Conservation (phyloP, 2,888 invertebrate genomes). For the Rhagium mordax region DNA sequence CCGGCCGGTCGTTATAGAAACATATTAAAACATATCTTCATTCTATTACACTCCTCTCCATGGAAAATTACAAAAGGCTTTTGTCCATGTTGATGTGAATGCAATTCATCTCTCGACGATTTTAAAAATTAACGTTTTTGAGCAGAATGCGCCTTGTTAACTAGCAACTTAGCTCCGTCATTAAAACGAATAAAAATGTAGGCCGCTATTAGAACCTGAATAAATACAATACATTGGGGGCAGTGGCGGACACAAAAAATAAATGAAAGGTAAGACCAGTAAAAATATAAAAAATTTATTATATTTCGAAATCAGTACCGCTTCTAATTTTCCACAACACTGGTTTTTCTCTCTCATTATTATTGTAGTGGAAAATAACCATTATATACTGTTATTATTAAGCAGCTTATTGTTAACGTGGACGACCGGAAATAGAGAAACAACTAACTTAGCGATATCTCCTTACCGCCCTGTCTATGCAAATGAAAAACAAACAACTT, state of each 20-base stretch:
- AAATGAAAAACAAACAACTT: constrained; percentile 28
- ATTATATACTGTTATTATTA: too few relatives aligned
- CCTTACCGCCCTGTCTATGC: constrained; percentile 21
- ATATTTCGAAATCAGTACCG: too few relatives aligned
- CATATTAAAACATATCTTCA: too few relatives aligned
- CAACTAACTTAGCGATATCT: not conserved
- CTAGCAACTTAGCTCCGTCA: not conserved
- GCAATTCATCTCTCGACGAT: not conserved
- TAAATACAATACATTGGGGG: not conserved
- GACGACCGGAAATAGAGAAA: not conserved
- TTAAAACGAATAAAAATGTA: not conserved
- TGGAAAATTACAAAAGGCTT: not conserved
- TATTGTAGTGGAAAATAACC: too few relatives aligned
- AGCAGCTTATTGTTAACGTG: too few relatives aligned
- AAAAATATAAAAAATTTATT: too few relatives aligned
- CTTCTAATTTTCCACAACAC: too few relatives aligned
- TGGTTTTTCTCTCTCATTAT: too few relatives aligned
- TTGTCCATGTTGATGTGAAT: not conserved
- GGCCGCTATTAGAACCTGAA: not conserved
- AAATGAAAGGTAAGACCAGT: too few relatives aligned
- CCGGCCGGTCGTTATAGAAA: too few relatives aligned
- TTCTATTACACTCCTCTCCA: not conserved
- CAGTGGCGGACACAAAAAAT: not conserved
- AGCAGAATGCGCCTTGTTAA: not conserved
- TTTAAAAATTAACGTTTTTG: not conserved